phyloP scores from a whole-genome alignment of 2,888 invertebrate species.

The Nephrotoma flavescens region DNA sequence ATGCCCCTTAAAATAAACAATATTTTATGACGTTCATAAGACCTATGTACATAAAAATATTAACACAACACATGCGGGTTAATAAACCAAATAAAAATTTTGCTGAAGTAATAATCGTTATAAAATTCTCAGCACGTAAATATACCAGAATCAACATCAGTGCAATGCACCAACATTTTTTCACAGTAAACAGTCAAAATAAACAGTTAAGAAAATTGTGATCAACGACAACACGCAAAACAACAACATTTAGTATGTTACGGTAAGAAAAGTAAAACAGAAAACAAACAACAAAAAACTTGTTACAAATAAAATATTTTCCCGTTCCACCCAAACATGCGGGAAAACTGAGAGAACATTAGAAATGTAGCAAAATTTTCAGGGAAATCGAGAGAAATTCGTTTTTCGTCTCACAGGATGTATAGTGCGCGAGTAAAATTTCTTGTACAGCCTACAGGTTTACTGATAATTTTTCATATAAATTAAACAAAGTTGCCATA shows the following conservation, averaged over 20 bases:
- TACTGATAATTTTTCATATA: too few species aligned
- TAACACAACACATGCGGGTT: too few species aligned
- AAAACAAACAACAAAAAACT: background rate
- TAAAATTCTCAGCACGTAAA: too few species aligned
- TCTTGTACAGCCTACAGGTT: background rate
- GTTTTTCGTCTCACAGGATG: background rate
- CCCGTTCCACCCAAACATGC: background rate
- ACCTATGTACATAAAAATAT: too few species aligned
- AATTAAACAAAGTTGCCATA: too few species aligned
- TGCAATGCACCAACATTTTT: background rate
- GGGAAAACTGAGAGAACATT: background rate
- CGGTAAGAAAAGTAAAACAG: background rate
- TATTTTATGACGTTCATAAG: too few species aligned
- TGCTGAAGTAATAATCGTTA: too few species aligned
- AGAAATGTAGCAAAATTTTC: background rate
- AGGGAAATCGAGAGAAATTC: background rate
- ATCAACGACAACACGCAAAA: background rate
- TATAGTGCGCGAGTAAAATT: background rate
- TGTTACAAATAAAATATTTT: background rate
- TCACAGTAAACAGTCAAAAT: background rate
- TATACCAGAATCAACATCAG: background rate
- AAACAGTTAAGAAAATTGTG: background rate
- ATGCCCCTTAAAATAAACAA: too few species aligned
- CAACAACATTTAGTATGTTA: background rate
- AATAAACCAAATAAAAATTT: too few species aligned